These are phyloP conservation scores for Crocidura indochinensis DNA, from an alignment of 2,797 vertebrate genomes.

Conservation along the genomic window DNA sequence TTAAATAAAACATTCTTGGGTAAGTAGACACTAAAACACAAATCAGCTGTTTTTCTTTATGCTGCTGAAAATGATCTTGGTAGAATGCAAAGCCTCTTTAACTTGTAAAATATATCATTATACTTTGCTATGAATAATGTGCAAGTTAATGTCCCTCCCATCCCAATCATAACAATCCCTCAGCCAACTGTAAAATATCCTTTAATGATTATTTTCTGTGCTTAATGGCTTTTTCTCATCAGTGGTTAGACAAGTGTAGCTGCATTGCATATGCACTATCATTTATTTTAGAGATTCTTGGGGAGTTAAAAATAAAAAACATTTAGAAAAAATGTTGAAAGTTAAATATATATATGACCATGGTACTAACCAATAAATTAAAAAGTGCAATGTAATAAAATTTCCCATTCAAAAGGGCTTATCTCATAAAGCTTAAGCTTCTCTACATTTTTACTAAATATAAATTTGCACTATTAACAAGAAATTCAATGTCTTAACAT, in stretches of 20 bases:
- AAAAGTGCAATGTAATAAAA: conserved; percentile 59
- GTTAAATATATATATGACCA: conserved; percentile 48
- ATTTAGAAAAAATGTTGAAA: conserved; percentile 64
- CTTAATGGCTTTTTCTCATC: conserved; percentile 73
- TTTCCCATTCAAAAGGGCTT: conserved; percentile 67
- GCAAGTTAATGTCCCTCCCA: conserved; percentile 75
- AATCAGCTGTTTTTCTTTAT: conserved; percentile 38
- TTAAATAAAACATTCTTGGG: conserved; percentile 57
- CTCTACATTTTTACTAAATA: conserved; percentile 49
- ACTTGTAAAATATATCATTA: conserved; percentile 76
- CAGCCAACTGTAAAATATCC: conserved; percentile 74
- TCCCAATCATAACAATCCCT: conserved; percentile 67
- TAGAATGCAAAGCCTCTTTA: conserved; percentile 73
- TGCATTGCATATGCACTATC: conserved; percentile 42
- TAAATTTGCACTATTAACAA: conserved; percentile 62
- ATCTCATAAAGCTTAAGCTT: conserved; percentile 54
- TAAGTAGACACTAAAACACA: conserved; percentile 33
- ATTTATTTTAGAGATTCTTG: conserved; percentile 67
- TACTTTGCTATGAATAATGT: conserved; percentile 74
- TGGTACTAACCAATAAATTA: conserved; percentile 68
- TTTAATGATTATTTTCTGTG: conserved; percentile 81
- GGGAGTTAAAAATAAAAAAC: conserved; percentile 68
- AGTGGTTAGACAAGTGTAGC: conserved; percentile 59
- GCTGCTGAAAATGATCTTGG: conserved; percentile 64
- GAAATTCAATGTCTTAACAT: conserved; percentile 66